Conservation (phyloP, 1,140 invertebrate genomes). For the Magallana ariakensis region DNA sequence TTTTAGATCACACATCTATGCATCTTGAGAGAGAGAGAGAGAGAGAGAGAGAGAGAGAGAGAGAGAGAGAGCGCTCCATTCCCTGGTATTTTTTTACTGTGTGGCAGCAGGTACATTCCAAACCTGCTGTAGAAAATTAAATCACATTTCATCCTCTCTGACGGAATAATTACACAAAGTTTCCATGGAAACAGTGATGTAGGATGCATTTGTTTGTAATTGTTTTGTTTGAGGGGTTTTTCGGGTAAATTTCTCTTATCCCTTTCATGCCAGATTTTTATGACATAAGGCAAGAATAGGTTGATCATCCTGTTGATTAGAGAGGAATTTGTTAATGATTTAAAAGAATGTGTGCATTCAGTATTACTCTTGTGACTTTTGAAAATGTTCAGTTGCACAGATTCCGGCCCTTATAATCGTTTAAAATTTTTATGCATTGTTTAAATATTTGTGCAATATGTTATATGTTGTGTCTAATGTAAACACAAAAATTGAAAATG, state of each 20-base stretch:
- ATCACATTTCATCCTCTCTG: constrained; percentile 22
- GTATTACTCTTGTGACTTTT: too few species aligned
- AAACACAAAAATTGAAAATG: too few species aligned
- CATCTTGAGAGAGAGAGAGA: too few species aligned
- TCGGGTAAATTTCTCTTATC: constrained; percentile 2
- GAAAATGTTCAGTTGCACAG: too few species aligned
- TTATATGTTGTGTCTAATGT: too few species aligned
- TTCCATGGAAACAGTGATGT: constrained; percentile 30
- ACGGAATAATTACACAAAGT: constrained; percentile 13
- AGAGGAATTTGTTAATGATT: not conserved
- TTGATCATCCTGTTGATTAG: not conserved
- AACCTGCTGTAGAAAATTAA: constrained; percentile 13
- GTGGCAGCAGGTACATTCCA: not conserved
- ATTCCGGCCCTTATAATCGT: too few species aligned
- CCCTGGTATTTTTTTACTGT: not conserved
- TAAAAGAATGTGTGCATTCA: too few species aligned
- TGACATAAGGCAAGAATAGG: constrained; percentile 2
- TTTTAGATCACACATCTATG: too few species aligned
- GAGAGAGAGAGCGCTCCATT: too few species aligned
- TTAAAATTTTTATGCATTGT: too few species aligned
- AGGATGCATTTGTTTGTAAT: constrained; percentile 17
- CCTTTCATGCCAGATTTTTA: not conserved
- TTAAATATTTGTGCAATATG: too few species aligned
- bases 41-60: too few species aligned
- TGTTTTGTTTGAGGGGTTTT: not conserved